Percentiles rank a stretch among this genome's conserved stretches.
Evolutionary conservation across 2,113 vertebrate genomes (phyloP).

Genomic region (Oncorhynchus tshawytscha): DNA sequence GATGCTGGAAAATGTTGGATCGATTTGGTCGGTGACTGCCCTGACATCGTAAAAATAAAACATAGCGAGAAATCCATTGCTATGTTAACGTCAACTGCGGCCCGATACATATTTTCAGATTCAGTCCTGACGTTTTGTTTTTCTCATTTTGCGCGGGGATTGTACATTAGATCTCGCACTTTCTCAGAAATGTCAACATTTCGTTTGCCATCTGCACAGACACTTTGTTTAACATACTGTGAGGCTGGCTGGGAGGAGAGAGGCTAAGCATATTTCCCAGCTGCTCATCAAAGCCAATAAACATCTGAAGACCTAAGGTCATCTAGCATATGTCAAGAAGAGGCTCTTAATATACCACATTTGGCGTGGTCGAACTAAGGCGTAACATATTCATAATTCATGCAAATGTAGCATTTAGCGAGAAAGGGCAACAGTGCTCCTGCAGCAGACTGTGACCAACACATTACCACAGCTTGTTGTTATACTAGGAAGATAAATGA

Average conservation of each 20-base stretch:
- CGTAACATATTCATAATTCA: conserved; percentile 31
- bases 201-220: no score
- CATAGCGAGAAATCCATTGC: not conserved
- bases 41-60: not conserved
- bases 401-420: conserved; percentile 63
- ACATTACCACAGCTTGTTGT: conserved; percentile 3
- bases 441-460: conserved; percentile 39
- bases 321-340: not conserved
- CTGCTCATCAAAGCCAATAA: conserved; percentile 1
- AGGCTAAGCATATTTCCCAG: not conserved
- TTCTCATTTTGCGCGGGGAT: not conserved
- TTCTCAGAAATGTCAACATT: not conserved
- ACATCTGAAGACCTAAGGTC: not conserved
- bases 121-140: not conserved
- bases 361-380: conserved; percentile 10
- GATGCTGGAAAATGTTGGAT: not conserved
- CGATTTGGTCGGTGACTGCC: not conserved
- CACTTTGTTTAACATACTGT: not conserved
- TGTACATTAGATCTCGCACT: not conserved
- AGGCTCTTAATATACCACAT: conserved; percentile 44
- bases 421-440: conserved; percentile 47
- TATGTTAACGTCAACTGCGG: not conserved
- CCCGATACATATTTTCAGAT: not conserved
- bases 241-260: not conserved
- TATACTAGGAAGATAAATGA: conserved; percentile 26